These are phyloP conservation scores for Agriotes lineatus DNA, from an alignment of 2,888 invertebrate genomes.

Conservation along the genomic window DNA sequence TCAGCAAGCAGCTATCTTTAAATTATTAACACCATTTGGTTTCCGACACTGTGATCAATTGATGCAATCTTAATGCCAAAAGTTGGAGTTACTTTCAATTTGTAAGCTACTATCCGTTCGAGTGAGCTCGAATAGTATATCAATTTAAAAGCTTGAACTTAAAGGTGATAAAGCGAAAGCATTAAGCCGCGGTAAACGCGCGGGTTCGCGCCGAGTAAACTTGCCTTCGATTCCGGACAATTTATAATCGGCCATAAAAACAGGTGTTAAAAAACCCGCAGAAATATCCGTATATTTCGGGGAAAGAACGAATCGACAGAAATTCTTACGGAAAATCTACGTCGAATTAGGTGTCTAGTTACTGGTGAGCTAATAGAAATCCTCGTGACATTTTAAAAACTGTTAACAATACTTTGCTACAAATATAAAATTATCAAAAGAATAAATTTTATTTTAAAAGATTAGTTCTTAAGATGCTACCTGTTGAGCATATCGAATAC, in stretches of 20 bases:
- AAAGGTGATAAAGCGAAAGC: slow-evolving; percentile 34
- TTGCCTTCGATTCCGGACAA: neutral
- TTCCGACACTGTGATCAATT: slow-evolving; percentile 38
- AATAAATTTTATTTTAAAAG: too few relatives aligned
- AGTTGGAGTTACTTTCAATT: slow-evolving; percentile 39
- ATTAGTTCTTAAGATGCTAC: too few relatives aligned
- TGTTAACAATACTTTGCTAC: too few relatives aligned
- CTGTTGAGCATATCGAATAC: too few relatives aligned
- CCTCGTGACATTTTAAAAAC: too few relatives aligned
- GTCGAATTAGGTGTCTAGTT: too few relatives aligned
- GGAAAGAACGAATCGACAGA: too few relatives aligned
- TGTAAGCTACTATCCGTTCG: slow-evolving; percentile 37
- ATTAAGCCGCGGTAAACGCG: slow-evolving; percentile 16
- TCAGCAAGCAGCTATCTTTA: slow-evolving; percentile 37
- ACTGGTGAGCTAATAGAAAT: too few relatives aligned
- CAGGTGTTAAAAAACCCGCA: too few relatives aligned
- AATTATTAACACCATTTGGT: slow-evolving; percentile 42
- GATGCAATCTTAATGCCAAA: slow-evolving; percentile 40
- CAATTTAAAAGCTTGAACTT: slow-evolving; percentile 37
- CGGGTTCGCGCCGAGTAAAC: neutral
- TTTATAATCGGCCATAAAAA: neutral
- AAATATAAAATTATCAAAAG: too few relatives aligned
- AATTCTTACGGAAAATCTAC: slow-evolving; percentile 10
- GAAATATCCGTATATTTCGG: too few relatives aligned
- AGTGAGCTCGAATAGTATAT: slow-evolving; percentile 31